A percentile compares a stretch with the other conserved stretches of the same genome.
Evolutionary conservation across 1,140 invertebrate genomes (phyloP).

Genomic region (Drosophila guanche): DNA sequence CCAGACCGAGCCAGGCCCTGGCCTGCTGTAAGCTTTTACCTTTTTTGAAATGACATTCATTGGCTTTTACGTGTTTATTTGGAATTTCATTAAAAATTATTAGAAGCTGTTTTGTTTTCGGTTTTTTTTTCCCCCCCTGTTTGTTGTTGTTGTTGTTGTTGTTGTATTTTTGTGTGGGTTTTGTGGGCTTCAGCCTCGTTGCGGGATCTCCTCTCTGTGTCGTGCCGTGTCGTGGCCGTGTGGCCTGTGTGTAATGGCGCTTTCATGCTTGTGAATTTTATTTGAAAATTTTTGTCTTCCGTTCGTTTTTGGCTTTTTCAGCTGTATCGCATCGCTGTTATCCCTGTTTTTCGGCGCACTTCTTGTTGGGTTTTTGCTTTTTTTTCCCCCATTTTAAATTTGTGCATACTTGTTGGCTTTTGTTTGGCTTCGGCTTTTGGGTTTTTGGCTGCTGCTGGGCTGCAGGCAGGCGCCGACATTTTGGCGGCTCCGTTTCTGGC

Average conservation of each 20-base stretch:
- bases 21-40: constrained; percentile 62
- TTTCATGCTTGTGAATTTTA: constrained; percentile 80
- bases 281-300: constrained; percentile 80
- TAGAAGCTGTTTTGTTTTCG: constrained; percentile 78
- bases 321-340: constrained; percentile 40
- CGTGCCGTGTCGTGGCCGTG: neutral
- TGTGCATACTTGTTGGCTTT: constrained; percentile 79
- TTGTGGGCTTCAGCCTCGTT: constrained; percentile 55
- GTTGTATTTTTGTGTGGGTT: constrained; percentile 57
- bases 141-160: constrained; percentile 20
- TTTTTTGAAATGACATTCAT: constrained; percentile 81
- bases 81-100: constrained; percentile 81
- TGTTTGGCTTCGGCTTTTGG: constrained; percentile 53
- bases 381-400: constrained; percentile 70
- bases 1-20: constrained; percentile 15
- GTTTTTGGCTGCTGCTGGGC: constrained; percentile 29
- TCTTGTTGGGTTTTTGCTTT: constrained; percentile 3
- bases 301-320: constrained; percentile 51
- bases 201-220: constrained; percentile 1
- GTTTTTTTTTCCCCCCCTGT: constrained; percentile 21
- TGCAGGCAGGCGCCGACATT: constrained; percentile 55
- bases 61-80: constrained; percentile 81
- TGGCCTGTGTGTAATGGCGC: constrained; percentile 71
- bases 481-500: constrained; percentile 61
- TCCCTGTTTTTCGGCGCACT: constrained; percentile 28